phyloP scores from a whole-genome alignment of 1,140 invertebrate species.

The Antheraea mylitta region DNA sequence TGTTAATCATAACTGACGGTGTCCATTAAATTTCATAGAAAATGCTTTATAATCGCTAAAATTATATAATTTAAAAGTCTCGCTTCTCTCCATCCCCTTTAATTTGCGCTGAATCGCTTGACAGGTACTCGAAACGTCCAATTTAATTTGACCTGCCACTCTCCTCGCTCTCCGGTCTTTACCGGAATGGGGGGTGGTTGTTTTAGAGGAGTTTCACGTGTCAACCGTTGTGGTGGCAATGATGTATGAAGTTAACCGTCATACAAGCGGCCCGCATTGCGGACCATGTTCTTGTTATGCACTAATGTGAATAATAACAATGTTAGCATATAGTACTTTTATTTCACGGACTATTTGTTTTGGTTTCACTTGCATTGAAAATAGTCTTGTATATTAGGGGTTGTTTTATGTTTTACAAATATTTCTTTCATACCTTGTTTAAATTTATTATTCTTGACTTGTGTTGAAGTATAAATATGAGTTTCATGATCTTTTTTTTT shows the following conservation, averaged over 20 bases:
- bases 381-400: too few relatives aligned
- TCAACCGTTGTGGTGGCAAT: constrained; percentile 19
- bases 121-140: constrained; percentile 22
- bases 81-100: constrained; percentile 27
- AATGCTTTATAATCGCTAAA: background rate
- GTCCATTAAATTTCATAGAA: constrained; percentile 1
- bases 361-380: too few relatives aligned
- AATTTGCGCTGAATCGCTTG: constrained; percentile 29
- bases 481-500: too few relatives aligned
- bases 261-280: constrained; percentile 34
- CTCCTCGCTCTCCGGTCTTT: constrained; percentile 1
- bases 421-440: too few relatives aligned
- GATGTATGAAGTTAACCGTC: constrained; percentile 26
- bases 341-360: too few relatives aligned
- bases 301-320: constrained; percentile 7
- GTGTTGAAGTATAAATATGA: too few relatives aligned
- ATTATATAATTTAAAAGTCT: constrained; percentile 2
- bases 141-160: constrained; percentile 19
- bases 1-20: background rate
- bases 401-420: too few relatives aligned
- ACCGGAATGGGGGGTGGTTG: background rate
- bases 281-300: constrained; percentile 22
- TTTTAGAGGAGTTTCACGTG: constrained; percentile 10
- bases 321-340: too few relatives aligned
- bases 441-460: too few relatives aligned